phyloP scores from a whole-genome alignment of 2,113 vertebrate species.

The Polypterus bichir region DNA sequence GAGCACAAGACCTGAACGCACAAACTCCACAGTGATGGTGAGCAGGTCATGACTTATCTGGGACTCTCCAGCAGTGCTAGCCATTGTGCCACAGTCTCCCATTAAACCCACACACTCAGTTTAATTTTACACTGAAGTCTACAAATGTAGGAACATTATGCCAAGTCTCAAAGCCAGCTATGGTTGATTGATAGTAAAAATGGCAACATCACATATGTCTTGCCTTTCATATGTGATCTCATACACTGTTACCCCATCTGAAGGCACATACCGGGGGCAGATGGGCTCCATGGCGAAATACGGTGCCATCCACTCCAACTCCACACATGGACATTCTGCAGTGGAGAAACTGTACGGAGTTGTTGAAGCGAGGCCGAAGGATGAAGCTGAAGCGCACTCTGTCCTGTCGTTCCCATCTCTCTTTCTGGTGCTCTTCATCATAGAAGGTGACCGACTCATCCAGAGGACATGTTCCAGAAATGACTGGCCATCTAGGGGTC shows the following conservation, averaged over 20 bases:
- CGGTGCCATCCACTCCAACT: slow-evolving; percentile 5
- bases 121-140: too few species aligned
- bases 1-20: too few species aligned
- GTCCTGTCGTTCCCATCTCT: neutral
- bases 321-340: slow-evolving; percentile 47
- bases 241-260: too few species aligned
- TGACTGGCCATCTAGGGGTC: slow-evolving; percentile 36
- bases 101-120: neutral
- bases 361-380: slow-evolving; percentile 42
- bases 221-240: too few species aligned
- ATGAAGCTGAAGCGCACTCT: slow-evolving; percentile 47
- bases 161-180: too few species aligned
- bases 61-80: neutral
- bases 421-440: neutral
- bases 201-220: too few species aligned
- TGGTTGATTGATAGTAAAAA: too few species aligned
- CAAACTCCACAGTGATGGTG: too few species aligned
- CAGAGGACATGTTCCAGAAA: slow-evolving; percentile 33
- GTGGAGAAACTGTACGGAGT: slow-evolving; percentile 61
- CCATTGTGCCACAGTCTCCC: neutral
- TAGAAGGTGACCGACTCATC: slow-evolving; percentile 35
- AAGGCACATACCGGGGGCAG: slow-evolving; percentile 1
- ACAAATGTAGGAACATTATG: too few species aligned
- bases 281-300: neutral
- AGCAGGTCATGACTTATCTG: neutral